A percentile compares a stretch with the other conserved stretches of the same genome.
Evolutionary conservation across 92 coral and sea anemone genomes (phyloP).

Genomic region (Palythoa grandiflora): DNA sequence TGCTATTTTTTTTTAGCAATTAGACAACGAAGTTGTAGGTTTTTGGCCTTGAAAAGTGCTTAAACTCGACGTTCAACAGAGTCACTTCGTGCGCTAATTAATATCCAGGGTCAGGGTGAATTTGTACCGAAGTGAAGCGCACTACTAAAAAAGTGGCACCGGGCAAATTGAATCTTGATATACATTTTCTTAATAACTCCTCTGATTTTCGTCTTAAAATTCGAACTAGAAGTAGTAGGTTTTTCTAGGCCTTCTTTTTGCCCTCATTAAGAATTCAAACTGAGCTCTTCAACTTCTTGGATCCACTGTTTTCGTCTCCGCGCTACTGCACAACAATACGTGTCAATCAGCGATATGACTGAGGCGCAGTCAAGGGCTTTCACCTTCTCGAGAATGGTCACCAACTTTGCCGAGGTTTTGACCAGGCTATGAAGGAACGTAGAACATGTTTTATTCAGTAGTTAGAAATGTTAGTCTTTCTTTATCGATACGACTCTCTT

Average conservation of each 20-base stretch:
- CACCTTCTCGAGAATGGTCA: too few species aligned
- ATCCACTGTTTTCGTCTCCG: conserved; percentile 12
- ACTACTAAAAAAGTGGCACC: neutral
- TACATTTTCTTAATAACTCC: too few species aligned
- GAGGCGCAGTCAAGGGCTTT: too few species aligned
- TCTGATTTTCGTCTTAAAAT: conserved; percentile 20
- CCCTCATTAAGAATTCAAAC: neutral
- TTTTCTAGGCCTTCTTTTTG: conserved; percentile 13
- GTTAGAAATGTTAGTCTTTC: conserved; percentile 48
- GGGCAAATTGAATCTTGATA: neutral
- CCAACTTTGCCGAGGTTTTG: too few species aligned
- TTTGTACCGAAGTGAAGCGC: neutral
- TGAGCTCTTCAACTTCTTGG: neutral
- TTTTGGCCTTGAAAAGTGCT: neutral
- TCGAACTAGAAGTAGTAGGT: conserved; percentile 24
- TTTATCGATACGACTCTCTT: conserved; percentile 88
- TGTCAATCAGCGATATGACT: conserved; percentile 11
- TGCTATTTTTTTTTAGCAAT: neutral
- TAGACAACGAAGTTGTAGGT: neutral
- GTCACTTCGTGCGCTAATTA: neutral
- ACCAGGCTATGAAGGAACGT: too few species aligned
- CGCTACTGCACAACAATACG: conserved; percentile 19
- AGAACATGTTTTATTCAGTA: too few species aligned
- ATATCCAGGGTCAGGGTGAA: neutral
- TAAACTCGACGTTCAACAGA: conserved; percentile 1